Conservation (phyloP, 2,888 invertebrate species). For the Keiferia lycopersicella region DNA sequence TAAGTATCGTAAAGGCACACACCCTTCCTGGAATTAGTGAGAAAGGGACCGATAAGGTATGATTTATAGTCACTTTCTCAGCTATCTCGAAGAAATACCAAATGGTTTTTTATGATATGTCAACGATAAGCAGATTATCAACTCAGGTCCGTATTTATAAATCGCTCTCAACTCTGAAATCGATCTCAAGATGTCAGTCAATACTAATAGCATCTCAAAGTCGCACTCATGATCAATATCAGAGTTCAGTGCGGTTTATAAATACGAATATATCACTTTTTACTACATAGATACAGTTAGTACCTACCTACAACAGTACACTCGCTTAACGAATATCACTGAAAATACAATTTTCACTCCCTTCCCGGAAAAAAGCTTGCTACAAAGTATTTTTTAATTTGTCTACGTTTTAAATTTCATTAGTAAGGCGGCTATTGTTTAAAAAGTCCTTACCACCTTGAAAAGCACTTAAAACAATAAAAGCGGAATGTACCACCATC, state of each 20-base stretch:
- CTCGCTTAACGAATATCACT: neutral
- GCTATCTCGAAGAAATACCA: neutral
- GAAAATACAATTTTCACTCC: neutral
- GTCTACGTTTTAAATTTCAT: neutral
- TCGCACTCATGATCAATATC: too few relatives aligned
- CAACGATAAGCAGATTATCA: too few relatives aligned
- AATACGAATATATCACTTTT: too few relatives aligned
- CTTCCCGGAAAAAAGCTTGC: neutral
- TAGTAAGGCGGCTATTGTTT: neutral
- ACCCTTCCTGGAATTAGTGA: neutral
- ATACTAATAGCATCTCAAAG: too few relatives aligned
- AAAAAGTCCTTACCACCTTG: constrained; percentile 16
- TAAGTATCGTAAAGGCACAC: neutral
- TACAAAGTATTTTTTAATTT: constrained; percentile 7
- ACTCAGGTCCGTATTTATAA: too few relatives aligned
- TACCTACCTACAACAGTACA: too few relatives aligned
- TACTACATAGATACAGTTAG: too few relatives aligned
- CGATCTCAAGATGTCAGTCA: too few relatives aligned
- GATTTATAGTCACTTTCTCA: neutral
- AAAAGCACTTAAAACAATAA: constrained; percentile 19
- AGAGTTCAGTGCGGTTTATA: too few relatives aligned
- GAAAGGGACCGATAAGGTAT: neutral
- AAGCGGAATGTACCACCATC: neutral
- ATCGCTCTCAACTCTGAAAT: too few relatives aligned
- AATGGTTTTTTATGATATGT: too few relatives aligned